phyloP scores from a whole-genome alignment of 2,797 vertebrate species.

The Orestias chungarensis region DNA sequence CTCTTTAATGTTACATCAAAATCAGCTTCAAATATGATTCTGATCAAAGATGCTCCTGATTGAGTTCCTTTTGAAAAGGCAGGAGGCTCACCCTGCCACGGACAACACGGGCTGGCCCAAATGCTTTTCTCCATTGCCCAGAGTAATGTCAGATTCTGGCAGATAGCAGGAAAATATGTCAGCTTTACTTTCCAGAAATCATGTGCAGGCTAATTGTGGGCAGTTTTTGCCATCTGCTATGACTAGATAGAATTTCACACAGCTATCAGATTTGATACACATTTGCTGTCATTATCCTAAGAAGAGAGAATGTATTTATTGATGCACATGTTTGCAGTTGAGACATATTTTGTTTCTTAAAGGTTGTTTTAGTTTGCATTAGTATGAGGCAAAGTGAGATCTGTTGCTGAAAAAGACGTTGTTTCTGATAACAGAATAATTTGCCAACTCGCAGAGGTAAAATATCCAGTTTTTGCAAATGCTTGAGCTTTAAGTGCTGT shows the following conservation, averaged over 20 bases:
- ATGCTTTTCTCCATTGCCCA: constrained; percentile 73
- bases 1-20: constrained; percentile 36
- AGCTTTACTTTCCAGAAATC: constrained; percentile 82
- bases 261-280: constrained; percentile 73
- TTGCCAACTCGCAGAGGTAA: constrained; percentile 39
- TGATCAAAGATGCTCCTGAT: constrained; percentile 41
- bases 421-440: constrained; percentile 54
- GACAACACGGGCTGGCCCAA: constrained; percentile 66
- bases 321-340: constrained; percentile 32
- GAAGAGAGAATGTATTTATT: constrained; percentile 64
- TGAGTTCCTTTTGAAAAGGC: constrained; percentile 53
- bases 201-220: constrained; percentile 83
- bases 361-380: constrained; percentile 18
- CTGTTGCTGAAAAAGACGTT: constrained; percentile 26
- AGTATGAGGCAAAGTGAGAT: constrained; percentile 15
- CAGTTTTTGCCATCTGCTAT: constrained; percentile 83
- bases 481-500: constrained; percentile 53
- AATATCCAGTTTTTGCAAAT: constrained; percentile 18
- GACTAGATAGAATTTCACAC: constrained; percentile 77
- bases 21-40: constrained; percentile 18
- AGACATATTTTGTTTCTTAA: constrained; percentile 23
- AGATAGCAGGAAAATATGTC: constrained; percentile 82
- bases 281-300: constrained; percentile 70
- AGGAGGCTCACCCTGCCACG: constrained; percentile 64
- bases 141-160: constrained; percentile 82